A percentile compares a stretch with the other conserved stretches of the same genome.
Conservation (phyloP, 2,888 invertebrate species). For the Pteria penguin region DNA sequence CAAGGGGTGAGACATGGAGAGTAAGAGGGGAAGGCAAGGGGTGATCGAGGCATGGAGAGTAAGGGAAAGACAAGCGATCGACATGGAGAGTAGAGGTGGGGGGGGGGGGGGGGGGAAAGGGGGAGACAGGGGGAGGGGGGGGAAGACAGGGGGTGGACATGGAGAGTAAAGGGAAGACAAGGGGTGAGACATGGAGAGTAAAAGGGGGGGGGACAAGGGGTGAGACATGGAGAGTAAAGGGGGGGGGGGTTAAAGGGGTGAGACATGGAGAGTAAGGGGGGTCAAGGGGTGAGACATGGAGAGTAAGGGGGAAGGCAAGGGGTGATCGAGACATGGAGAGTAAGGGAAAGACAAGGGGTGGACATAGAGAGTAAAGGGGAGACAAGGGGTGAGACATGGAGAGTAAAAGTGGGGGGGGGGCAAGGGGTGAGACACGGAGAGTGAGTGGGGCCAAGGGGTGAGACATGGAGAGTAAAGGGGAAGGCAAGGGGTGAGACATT, state of each 20-base stretch:
- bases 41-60: neutral
- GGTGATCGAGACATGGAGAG: neutral
- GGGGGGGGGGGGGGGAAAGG: neutral
- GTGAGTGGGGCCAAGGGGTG: neutral
- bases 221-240: neutral
- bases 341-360: neutral
- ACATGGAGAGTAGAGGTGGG: neutral
- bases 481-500: no score
- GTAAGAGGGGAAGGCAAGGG: neutral
- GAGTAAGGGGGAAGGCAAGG: neutral
- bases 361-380: neutral
- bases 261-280: no score
- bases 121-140: neutral
- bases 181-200: neutral
- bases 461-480: no score
- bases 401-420: neutral
- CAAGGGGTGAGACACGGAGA: neutral
- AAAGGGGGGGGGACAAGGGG: neutral
- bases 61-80: neutral
- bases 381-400: neutral
- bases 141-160: neutral
- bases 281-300: no score
- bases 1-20: neutral
- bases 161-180: neutral
- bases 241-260: no score